These are phyloP conservation scores for Cuculus canorus DNA, from an alignment of 2,797 vertebrate species.

Conservation along the genomic window DNA sequence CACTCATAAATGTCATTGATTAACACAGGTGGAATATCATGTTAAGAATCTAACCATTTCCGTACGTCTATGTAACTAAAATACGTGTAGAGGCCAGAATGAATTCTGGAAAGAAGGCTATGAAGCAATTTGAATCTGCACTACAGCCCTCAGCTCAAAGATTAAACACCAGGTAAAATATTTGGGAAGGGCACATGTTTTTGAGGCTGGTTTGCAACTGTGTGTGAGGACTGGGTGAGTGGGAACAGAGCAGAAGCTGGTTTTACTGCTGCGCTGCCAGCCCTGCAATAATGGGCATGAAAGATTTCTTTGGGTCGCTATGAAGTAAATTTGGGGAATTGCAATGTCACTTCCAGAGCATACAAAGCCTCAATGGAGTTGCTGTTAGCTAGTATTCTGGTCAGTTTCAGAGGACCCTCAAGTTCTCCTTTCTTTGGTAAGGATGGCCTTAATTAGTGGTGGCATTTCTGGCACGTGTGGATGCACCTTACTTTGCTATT, in stretches of 20 bases:
- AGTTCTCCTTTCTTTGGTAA: not conserved
- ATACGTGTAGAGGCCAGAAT: not conserved
- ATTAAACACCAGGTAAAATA: not conserved
- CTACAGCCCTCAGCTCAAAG: not conserved
- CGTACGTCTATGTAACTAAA: not conserved
- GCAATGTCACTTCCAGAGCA: not conserved
- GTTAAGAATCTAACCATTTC: constrained; percentile 76
- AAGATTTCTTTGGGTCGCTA: not conserved
- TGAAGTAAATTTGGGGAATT: not conserved
- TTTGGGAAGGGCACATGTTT: not conserved
- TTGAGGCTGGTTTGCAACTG: not conserved
- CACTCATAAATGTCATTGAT: constrained; percentile 64
- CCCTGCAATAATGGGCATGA: not conserved
- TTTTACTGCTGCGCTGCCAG: not conserved
- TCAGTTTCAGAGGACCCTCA: not conserved
- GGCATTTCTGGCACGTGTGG: not conserved
- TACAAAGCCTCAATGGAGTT: not conserved
- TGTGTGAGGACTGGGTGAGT: not conserved
- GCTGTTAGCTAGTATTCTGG: not conserved
- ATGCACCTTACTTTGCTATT: not conserved
- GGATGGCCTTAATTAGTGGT: not conserved
- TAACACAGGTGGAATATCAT: constrained; percentile 77
- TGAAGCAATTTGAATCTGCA: not conserved
- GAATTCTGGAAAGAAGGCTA: not conserved
- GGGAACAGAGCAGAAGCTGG: not conserved